Evolutionary conservation across 2,113 vertebrate species (phyloP).

Genomic region (Stegostoma tigrinum): DNA sequence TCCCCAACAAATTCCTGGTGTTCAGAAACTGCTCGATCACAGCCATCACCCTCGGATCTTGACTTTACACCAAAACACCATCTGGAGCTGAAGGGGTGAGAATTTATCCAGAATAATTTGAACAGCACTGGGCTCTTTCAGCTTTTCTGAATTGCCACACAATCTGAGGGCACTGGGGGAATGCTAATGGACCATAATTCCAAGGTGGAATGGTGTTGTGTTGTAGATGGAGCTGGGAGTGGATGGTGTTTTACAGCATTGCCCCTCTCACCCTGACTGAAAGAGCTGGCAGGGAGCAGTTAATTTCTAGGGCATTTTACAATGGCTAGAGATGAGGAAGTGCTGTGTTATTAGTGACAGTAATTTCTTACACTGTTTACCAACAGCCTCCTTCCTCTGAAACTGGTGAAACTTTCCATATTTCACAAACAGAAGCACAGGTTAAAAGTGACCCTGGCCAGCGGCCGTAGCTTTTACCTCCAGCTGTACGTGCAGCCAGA

Average conservation of each 20-base stretch:
- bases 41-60: not conserved
- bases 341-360: not conserved
- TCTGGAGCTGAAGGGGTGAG: not conserved
- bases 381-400: constrained; percentile 47
- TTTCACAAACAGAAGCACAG: constrained; percentile 46
- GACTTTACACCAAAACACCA: not conserved
- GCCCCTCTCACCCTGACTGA: not conserved
- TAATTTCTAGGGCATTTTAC: no score
- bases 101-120: not conserved
- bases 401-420: constrained; percentile 53
- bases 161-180: no score
- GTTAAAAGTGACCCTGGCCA: constrained; percentile 50
- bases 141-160: no score
- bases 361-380: not conserved
- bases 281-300: no score
- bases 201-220: not conserved
- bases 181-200: no score
- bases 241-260: not conserved
- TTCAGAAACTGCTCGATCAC: not conserved
- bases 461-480: constrained; percentile 49
- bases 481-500: constrained; percentile 48
- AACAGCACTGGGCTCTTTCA: no score
- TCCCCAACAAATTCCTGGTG: not conserved
- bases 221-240: not conserved
- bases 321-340: no score